Evolutionary conservation across 2,113 vertebrate species (phyloP), one percentile per base, ranked within the genome.

Genomic region (Silurus asotus): DNA sequence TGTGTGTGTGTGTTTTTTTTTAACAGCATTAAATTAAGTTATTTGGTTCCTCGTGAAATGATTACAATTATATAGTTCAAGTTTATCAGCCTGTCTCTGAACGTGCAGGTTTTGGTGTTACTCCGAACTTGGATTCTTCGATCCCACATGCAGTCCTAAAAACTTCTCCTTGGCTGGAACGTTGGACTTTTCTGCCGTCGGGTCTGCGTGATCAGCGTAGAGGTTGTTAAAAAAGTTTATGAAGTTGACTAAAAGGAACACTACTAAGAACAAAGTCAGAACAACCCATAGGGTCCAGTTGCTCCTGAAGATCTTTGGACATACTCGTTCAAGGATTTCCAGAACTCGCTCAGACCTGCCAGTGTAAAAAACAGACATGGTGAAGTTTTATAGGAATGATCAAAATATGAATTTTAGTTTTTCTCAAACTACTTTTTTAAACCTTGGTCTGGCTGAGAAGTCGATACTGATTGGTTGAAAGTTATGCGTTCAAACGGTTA

Each of bases 331-430:
- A 1, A 96, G 70, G 51, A 93, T 80, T 77, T 90, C 91, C 79
- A 94, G 79, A 69, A 93, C 84, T 84, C 94, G 92, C 72, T 94
- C 92, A 88, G 93, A 92, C 92, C 92, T 93, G 90, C 94, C 94
- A 91, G 64, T 78, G 84, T 85, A 79, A 86, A 8, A 69, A 87
- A 9, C n/a, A 49, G 37, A 37, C 4, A 28, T 13, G 37, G 19
- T 19, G 19, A n/a, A 48, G 51, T 84, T 48, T 51, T 28, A 8
- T 1, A 19, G n/a, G 37, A 37, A 72, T 72, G 28, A 13, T 20
- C 5, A 4, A 58, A 49, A 19, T 53, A 4, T 61, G 28, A 11
- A 59, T 37, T 48, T 23, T 10, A n/a, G 15, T 64, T 72, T 69
- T 53, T 53, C 28, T 5, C 49, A 77, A 8, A 59, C 49, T 20